Conservation (phyloP, 2,113 vertebrate species). For the Hirundichthys speculiger region DNA sequence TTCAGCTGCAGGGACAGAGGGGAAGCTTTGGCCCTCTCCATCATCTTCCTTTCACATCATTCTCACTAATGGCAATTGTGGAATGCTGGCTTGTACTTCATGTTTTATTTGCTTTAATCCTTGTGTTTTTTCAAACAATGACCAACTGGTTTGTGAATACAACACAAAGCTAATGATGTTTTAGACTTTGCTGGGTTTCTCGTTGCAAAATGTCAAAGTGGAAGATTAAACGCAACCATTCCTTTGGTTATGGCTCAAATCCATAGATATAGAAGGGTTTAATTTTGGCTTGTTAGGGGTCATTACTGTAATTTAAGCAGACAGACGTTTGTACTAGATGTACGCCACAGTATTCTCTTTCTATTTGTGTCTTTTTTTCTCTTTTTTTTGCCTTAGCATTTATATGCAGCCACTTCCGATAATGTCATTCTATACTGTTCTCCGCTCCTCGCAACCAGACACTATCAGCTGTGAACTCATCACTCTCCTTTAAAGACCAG, state of each 20-base stretch:
- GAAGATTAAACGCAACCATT: slow-evolving; percentile 46
- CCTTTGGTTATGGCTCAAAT: slow-evolving; percentile 52
- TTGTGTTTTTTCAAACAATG: slow-evolving; percentile 8
- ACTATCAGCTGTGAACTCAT: slow-evolving; percentile 72
- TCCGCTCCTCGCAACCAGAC: slow-evolving; percentile 72
- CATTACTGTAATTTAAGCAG: slow-evolving; percentile 73
- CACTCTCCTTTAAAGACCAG: slow-evolving; percentile 64
- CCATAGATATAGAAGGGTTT: slow-evolving; percentile 53
- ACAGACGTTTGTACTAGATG: slow-evolving; percentile 67
- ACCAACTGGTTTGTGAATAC: slow-evolving; percentile 47
- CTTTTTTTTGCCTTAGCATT: slow-evolving; percentile 47
- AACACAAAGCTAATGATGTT: slow-evolving; percentile 25
- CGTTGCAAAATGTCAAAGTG: slow-evolving; percentile 20
- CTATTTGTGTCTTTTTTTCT: slow-evolving; percentile 61
- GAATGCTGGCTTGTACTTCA: slow-evolving; percentile 20
- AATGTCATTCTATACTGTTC: slow-evolving; percentile 78
- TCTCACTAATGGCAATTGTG: slow-evolving; percentile 47
- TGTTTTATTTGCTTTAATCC: slow-evolving; percentile 17
- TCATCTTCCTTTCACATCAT: slow-evolving; percentile 51
- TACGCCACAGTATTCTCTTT: slow-evolving; percentile 71
- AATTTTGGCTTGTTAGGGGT: slow-evolving; percentile 73
- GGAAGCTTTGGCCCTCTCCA: slow-evolving; percentile 61
- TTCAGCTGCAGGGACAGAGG: slow-evolving; percentile 58
- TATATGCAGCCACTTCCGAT: slow-evolving; percentile 74
- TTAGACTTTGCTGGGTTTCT: slow-evolving; percentile 43